These are phyloP conservation scores for Eupithecia vulgata DNA, from an alignment of 2,888 invertebrate species.

Conservation along the genomic window DNA sequence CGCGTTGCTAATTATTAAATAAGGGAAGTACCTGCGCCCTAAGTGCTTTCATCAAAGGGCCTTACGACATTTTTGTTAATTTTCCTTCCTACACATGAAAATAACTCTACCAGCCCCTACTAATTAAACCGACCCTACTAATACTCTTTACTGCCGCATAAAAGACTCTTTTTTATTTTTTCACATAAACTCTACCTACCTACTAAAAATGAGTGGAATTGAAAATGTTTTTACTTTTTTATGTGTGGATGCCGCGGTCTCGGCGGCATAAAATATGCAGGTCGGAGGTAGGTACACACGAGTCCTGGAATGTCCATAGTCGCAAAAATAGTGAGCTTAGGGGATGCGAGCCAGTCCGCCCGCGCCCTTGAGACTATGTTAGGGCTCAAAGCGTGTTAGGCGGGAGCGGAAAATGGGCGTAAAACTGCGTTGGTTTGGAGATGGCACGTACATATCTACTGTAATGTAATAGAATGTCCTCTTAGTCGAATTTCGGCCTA, in stretches of 20 bases:
- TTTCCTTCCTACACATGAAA: constrained; percentile 28
- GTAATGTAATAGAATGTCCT: not conserved
- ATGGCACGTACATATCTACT: not conserved
- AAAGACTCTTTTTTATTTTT: constrained; percentile 31
- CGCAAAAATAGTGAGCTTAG: constrained; percentile 11
- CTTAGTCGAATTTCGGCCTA: not conserved
- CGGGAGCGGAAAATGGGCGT: not conserved
- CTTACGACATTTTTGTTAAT: constrained; percentile 34
- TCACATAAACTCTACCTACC: not conserved
- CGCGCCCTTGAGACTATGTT: not conserved
- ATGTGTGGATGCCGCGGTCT: not conserved
- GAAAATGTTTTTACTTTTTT: constrained; percentile 41
- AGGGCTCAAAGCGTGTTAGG: not conserved
- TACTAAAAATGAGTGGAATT: constrained; percentile 8
- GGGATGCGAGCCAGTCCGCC: not conserved
- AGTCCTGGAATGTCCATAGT: constrained; percentile 7
- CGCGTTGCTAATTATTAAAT: constrained; percentile 34
- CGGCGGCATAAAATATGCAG: constrained; percentile 9
- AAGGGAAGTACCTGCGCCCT: constrained; percentile 17
- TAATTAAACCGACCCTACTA: constrained; percentile 42
- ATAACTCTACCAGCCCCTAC: constrained; percentile 32
- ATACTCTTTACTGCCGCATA: constrained; percentile 41
- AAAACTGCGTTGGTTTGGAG: not conserved
- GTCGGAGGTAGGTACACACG: not conserved
- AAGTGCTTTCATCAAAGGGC: constrained; percentile 33